A percentile compares a stretch with the other conserved stretches of the same genome.
phyloP scores from a whole-genome alignment of 2,797 vertebrate genomes.

The Scyliorhinus canicula region DNA sequence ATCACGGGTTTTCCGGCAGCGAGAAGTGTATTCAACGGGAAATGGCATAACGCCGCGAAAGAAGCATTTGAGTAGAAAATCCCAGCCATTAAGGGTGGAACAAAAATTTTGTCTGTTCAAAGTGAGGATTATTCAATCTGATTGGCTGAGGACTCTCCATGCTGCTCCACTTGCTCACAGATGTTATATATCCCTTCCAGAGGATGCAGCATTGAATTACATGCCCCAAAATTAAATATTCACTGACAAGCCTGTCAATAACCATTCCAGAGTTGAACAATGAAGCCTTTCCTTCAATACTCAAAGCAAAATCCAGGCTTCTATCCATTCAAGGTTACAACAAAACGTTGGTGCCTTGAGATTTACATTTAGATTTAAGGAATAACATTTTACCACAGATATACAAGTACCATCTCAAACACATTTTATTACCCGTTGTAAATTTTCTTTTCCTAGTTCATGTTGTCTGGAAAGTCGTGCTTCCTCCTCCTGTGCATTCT shows the following conservation, averaged over 20 bases:
- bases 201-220: background rate
- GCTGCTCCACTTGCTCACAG: background rate
- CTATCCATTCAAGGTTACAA: background rate
- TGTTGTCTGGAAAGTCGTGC: constrained; percentile 35
- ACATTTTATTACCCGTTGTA: constrained; percentile 30
- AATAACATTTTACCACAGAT: background rate
- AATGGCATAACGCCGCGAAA: too few relatives aligned
- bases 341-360: background rate
- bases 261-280: background rate
- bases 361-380: background rate
- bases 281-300: background rate
- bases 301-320: background rate
- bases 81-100: too few relatives aligned
- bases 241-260: background rate
- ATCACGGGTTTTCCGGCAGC: too few relatives aligned
- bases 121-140: background rate
- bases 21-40: too few relatives aligned
- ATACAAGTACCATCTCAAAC: background rate
- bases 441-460: constrained; percentile 29
- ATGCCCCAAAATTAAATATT: background rate
- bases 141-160: background rate
- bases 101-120: background rate
- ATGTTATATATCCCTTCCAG: background rate
- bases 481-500: constrained; percentile 42
- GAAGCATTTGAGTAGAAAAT: too few relatives aligned